Evolutionary conservation across 2,113 vertebrate genomes (phyloP).

Genomic region (Hypanus sabinus): DNA sequence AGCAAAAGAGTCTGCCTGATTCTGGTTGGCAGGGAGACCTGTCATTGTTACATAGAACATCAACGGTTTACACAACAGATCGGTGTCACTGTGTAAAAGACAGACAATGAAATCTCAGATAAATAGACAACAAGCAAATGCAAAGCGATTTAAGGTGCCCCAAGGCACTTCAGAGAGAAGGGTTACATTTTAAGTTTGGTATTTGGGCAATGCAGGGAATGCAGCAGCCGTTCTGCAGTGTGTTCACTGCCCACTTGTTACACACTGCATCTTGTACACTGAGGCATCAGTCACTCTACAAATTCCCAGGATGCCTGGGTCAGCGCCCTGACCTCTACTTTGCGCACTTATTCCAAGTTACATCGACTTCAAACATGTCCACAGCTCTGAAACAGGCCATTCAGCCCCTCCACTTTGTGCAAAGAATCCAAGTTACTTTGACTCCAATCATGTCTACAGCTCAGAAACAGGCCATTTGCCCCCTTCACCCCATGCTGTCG

Average conservation of each 20-base stretch:
- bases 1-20: neutral
- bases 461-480: no score
- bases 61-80: neutral
- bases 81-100: neutral
- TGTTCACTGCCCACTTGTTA: neutral
- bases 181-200: neutral
- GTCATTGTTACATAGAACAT: no score
- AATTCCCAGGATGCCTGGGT: neutral
- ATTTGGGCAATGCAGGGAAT: neutral
- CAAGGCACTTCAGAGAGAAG: neutral
- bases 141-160: neutral
- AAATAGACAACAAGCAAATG: neutral
- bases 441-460: no score
- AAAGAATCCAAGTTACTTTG: neutral
- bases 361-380: neutral
- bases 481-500: neutral
- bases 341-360: neutral
- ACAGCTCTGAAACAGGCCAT: neutral
- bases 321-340: neutral
- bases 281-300: neutral
- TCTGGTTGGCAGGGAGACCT: no score
- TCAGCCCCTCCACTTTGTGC: neutral
- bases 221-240: neutral
- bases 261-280: neutral
- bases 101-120: neutral